These are phyloP conservation scores for Carlito syrichta DNA, from an alignment of 2,113 vertebrate genomes.

Conservation along the genomic window DNA sequence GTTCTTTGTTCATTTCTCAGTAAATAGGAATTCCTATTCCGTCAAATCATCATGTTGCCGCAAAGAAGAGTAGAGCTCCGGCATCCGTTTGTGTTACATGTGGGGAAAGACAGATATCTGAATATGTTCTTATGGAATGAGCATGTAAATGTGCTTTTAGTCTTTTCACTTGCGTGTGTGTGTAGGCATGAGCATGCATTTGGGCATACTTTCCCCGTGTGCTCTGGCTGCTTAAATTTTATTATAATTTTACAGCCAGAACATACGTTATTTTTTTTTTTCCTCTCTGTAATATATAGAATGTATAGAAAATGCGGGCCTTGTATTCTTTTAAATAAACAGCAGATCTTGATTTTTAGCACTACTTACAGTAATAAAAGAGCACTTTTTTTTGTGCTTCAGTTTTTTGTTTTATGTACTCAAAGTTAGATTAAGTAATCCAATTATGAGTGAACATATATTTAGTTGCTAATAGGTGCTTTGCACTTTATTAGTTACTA, in stretches of 20 bases:
- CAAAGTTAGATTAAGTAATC: neutral
- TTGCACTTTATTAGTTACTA: conserved; percentile 11
- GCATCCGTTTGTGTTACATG: neutral
- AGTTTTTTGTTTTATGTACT: neutral
- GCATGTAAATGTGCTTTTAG: conserved; percentile 29
- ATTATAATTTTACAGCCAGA: neutral
- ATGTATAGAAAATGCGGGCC: neutral
- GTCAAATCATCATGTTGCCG: neutral
- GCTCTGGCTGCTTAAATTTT: conserved; percentile 8
- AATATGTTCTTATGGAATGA: conserved; percentile 29
- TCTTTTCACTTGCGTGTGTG: neutral
- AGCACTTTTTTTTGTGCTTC: neutral
- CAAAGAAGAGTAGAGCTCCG: conserved; percentile 1
- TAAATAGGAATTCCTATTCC: neutral
- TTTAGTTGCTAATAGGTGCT: neutral
- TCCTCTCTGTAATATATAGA: neutral
- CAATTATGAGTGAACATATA: neutral
- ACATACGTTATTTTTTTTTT: neutral
- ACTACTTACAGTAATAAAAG: neutral
- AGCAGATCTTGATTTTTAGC: conserved; percentile 27
- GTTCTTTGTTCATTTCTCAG: conserved; percentile 48
- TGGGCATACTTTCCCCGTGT: neutral
- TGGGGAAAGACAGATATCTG: neutral
- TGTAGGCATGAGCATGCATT: neutral
- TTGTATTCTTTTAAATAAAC: neutral